Conservation (phyloP, 1,140 invertebrate species). For the Pararge aegeria region DNA sequence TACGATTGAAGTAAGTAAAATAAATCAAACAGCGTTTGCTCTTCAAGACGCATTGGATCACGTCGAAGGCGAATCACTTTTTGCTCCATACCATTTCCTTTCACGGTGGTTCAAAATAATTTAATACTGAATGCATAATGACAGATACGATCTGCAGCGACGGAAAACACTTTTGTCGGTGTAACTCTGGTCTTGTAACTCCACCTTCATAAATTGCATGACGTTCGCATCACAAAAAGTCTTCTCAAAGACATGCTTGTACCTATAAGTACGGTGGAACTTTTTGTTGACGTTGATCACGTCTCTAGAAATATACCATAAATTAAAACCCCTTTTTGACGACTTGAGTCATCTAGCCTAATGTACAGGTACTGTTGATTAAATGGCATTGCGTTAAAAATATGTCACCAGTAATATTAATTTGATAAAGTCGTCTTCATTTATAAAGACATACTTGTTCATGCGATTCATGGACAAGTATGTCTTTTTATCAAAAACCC, state of each 20-base stretch:
- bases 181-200: neutral
- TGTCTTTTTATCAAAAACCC: no score
- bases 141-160: conserved; percentile 29
- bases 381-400: no score
- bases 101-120: conserved; percentile 34
- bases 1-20: conserved; percentile 32
- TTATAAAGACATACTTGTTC: no score
- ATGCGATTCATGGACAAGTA: no score
- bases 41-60: conserved; percentile 22
- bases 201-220: conserved; percentile 31
- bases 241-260: conserved; percentile 20
- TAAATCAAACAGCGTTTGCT: conserved; percentile 32
- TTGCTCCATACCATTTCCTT: conserved; percentile 38
- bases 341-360: conserved; percentile 4
- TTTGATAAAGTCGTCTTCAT: no score
- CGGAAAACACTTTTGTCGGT: conserved; percentile 34
- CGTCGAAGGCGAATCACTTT: conserved; percentile 37
- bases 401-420: no score
- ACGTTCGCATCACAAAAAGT: conserved; percentile 31
- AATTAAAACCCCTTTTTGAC: conserved; percentile 11
- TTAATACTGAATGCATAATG: conserved; percentile 38
- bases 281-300: conserved; percentile 31
- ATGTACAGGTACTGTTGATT: neutral
- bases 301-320: conserved; percentile 17
- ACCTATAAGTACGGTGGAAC: neutral